A percentile compares a stretch with the other conserved stretches of the same genome.
These are phyloP conservation scores for Ancistrus triradiatus DNA, from an alignment of 2,113 vertebrate species.

Conservation along the genomic window DNA sequence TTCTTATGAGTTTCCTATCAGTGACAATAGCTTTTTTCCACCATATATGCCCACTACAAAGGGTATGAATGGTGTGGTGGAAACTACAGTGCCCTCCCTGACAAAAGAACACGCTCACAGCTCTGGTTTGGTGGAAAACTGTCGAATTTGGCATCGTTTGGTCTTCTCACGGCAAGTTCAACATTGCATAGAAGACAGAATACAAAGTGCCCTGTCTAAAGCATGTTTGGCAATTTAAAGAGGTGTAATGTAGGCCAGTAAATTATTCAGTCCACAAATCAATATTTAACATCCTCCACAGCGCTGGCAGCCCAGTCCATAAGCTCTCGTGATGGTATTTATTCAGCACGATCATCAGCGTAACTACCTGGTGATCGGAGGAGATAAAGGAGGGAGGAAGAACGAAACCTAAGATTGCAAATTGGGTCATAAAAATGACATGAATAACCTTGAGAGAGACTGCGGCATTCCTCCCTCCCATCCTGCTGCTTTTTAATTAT, in stretches of 20 bases:
- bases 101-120: too few species aligned
- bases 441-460: conserved; percentile 78
- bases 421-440: conserved; percentile 78
- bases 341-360: conserved; percentile 70
- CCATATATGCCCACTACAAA: too few species aligned
- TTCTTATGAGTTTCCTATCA: too few species aligned
- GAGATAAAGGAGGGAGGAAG: conserved; percentile 4
- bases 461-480: conserved; percentile 45
- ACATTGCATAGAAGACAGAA: neutral
- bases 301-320: conserved; percentile 51
- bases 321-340: conserved; percentile 65
- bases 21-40: too few species aligned
- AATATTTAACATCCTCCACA: conserved; percentile 64
- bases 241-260: too few species aligned
- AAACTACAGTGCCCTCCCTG: too few species aligned
- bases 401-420: conserved; percentile 65
- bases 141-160: too few species aligned
- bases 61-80: too few species aligned
- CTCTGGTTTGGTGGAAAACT: too few species aligned
- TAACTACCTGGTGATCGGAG: conserved; percentile 56
- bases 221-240: too few species aligned
- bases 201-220: too few species aligned
- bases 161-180: too few species aligned
- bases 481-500: conserved; percentile 65
- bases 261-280: conserved; percentile 47